A percentile compares a stretch with the other conserved stretches of the same genome.
These are phyloP conservation scores for Hycleus phaleratus DNA, from an alignment of 1,140 invertebrate genomes.

Conservation along the genomic window DNA sequence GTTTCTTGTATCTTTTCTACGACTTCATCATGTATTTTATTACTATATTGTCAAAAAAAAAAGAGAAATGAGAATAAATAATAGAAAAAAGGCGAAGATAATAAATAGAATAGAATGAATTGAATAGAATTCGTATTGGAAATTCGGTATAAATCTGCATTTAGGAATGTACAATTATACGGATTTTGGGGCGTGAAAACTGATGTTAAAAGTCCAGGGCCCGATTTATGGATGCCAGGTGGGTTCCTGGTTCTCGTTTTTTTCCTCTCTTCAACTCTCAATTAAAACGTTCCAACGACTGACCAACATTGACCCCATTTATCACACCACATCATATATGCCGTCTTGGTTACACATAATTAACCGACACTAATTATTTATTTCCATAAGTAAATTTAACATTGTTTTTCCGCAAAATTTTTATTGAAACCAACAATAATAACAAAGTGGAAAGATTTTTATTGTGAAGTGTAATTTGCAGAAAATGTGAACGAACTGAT, in stretches of 20 bases:
- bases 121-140: too few species aligned
- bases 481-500: slow-evolving; percentile 13
- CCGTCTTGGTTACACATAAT: slow-evolving; percentile 3
- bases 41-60: neutral
- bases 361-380: neutral
- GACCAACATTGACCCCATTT: too few species aligned
- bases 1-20: slow-evolving; percentile 12
- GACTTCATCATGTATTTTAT: slow-evolving; percentile 11
- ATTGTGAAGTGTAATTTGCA: too few species aligned
- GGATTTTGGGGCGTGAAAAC: slow-evolving; percentile 14
- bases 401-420: too few species aligned
- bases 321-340: neutral
- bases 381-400: too few species aligned
- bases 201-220: neutral
- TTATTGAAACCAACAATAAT: neutral
- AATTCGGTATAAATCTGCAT: slow-evolving; percentile 7
- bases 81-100: too few species aligned
- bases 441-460: neutral
- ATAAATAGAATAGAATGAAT: too few species aligned
- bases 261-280: too few species aligned
- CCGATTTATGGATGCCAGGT: neutral
- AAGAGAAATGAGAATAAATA: too few species aligned
- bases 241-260: neutral
- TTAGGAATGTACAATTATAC: slow-evolving; percentile 10
- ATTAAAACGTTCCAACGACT: too few species aligned